These are phyloP conservation scores for Drosophila virilis DNA, from an alignment of 1,140 invertebrate species.

Conservation along the genomic window DNA sequence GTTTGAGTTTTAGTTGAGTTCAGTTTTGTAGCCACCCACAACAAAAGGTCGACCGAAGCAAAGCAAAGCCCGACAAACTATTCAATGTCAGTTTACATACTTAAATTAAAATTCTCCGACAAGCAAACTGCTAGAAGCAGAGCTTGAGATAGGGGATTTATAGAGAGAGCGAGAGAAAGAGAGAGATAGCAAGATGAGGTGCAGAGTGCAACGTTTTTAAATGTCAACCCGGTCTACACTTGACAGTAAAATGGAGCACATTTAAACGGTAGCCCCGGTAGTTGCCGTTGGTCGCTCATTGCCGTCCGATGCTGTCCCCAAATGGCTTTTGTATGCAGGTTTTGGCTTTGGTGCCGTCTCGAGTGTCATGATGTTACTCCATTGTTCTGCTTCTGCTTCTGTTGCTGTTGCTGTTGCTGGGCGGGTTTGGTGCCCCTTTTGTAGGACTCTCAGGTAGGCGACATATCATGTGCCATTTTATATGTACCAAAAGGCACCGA, in stretches of 20 bases:
- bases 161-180: constrained; percentile 28
- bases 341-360: constrained; percentile 65
- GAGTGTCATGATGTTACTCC: constrained; percentile 63
- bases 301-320: constrained; percentile 20
- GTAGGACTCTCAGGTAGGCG: constrained; percentile 66
- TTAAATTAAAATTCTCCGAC: constrained; percentile 81
- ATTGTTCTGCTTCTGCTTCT: constrained; percentile 43
- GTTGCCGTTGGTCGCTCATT: constrained; percentile 8
- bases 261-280: constrained; percentile 62
- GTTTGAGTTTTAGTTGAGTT: constrained; percentile 25
- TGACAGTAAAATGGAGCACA: constrained; percentile 82
- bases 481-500: constrained; percentile 66
- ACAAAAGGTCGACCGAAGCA: constrained; percentile 43
- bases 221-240: constrained; percentile 77
- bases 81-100: constrained; percentile 83
- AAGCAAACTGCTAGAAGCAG: constrained; percentile 41
- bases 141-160: constrained; percentile 5
- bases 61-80: constrained; percentile 55
- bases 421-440: constrained; percentile 2
- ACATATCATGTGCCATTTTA: constrained; percentile 76
- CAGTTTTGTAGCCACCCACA: constrained; percentile 54
- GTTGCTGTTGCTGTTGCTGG: constrained; percentile 11
- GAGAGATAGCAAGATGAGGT: background rate
- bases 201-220: constrained; percentile 51
- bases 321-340: constrained; percentile 58